A percentile compares a stretch with the other conserved stretches of the same genome.
Evolutionary conservation across 2,888 invertebrate genomes (phyloP).

Genomic region (Drosophila eohydei): DNA sequence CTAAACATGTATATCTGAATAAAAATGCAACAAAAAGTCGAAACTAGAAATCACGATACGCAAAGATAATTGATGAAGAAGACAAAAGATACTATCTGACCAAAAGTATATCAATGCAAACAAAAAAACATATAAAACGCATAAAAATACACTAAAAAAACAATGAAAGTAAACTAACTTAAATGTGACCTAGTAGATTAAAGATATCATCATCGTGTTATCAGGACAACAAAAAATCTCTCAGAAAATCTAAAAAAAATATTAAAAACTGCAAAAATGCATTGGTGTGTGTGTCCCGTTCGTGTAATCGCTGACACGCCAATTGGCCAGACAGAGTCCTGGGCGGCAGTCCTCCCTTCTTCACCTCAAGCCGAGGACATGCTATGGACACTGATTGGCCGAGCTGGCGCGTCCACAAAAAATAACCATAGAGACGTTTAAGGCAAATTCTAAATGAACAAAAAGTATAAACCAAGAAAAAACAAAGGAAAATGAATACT

Average conservation of each 20-base stretch:
- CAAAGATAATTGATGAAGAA: slow-evolving; percentile 53
- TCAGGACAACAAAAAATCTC: slow-evolving; percentile 65
- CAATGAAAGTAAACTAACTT: slow-evolving; percentile 49
- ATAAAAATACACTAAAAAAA: slow-evolving; percentile 67
- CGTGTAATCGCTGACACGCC: slow-evolving; percentile 79
- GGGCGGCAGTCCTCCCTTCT: slow-evolving; percentile 10
- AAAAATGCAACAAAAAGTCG: slow-evolving; percentile 60
- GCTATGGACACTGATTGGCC: slow-evolving; percentile 1
- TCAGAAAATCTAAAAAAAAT: slow-evolving; percentile 67
- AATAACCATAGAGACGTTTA: slow-evolving; percentile 82
- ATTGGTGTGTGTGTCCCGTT: slow-evolving; percentile 83
- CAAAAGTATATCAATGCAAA: slow-evolving; percentile 75
- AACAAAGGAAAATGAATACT: slow-evolving; percentile 21
- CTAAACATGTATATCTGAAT: slow-evolving; percentile 30
- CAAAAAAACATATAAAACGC: slow-evolving; percentile 66
- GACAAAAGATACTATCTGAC: slow-evolving; percentile 67
- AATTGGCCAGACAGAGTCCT: slow-evolving; percentile 20
- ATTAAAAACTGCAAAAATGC: slow-evolving; percentile 68
- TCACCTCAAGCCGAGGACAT: slow-evolving; percentile 3
- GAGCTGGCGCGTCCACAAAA: slow-evolving; percentile 69
- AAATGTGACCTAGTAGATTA: slow-evolving; percentile 78
- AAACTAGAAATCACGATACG: slow-evolving; percentile 69
- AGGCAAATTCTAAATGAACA: slow-evolving; percentile 81
- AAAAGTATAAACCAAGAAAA: slow-evolving; percentile 58
- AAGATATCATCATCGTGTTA: slow-evolving; percentile 72